phyloP scores from a whole-genome alignment of 2,888 invertebrate genomes.

The Leptinotarsa peninsularis region DNA sequence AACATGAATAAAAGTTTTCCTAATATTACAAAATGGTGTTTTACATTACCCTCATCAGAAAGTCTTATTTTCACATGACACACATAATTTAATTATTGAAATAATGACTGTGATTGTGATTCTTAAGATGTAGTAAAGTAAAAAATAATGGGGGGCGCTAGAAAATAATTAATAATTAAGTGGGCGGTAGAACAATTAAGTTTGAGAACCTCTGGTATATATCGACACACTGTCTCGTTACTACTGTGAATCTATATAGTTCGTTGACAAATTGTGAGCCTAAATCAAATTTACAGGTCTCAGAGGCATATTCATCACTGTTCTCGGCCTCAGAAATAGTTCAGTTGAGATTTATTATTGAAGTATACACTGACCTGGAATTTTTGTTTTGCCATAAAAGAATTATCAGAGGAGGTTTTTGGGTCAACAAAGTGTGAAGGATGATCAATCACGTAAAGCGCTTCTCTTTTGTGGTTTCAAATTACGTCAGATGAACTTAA shows the following conservation, averaged over 20 bases:
- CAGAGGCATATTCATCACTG: constrained; percentile 41
- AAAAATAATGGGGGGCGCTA: too few relatives aligned
- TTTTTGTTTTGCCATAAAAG: constrained; percentile 12
- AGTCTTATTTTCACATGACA: too few relatives aligned
- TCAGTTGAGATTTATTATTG: constrained; percentile 4
- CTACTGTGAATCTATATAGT: constrained; percentile 36
- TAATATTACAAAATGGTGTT: too few relatives aligned
- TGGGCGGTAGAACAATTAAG: too few relatives aligned
- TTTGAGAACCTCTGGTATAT: too few relatives aligned
- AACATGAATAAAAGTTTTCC: too few relatives aligned
- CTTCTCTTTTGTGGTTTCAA: not conserved
- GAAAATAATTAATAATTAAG: too few relatives aligned
- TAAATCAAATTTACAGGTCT: constrained; percentile 48
- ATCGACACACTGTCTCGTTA: not conserved
- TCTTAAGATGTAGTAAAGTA: too few relatives aligned
- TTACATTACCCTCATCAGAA: too few relatives aligned
- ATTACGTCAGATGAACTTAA: not conserved
- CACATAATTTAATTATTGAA: too few relatives aligned
- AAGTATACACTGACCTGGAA: not conserved
- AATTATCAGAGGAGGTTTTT: constrained; percentile 1
- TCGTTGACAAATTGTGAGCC: constrained; percentile 47
- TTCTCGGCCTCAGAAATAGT: not conserved
- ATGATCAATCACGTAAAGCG: not conserved
- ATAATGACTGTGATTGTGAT: too few relatives aligned
- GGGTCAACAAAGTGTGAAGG: constrained; percentile 6